Evolutionary conservation across 53 echinoderm and acorn worm species (phyloP).

Genomic region (Echinarachnius parma): DNA sequence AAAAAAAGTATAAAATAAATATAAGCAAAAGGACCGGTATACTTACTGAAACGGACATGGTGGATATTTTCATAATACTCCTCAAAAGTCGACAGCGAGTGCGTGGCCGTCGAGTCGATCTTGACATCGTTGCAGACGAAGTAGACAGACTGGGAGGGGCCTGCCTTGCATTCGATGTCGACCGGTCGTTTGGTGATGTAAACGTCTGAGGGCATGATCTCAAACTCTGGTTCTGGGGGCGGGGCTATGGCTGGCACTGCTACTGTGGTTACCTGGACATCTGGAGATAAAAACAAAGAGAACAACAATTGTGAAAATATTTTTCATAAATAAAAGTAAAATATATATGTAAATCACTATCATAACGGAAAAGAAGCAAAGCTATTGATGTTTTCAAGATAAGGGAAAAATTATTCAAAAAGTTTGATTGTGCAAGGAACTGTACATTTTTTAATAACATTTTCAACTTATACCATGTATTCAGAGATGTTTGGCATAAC

Average conservation of each 20-base stretch:
- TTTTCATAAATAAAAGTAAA: too few relatives aligned
- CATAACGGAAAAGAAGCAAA: too few relatives aligned
- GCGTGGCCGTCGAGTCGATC: background rate
- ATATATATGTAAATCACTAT: too few relatives aligned
- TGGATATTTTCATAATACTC: conserved; percentile 12
- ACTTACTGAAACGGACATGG: conserved; percentile 1
- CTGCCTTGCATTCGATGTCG: conserved; percentile 64
- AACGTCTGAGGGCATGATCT: conserved; percentile 59
- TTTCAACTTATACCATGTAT: too few relatives aligned
- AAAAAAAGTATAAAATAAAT: too few relatives aligned
- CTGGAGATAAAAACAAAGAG: background rate
- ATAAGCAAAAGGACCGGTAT: too few relatives aligned
- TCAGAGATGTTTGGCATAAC: too few relatives aligned
- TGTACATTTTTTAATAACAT: too few relatives aligned
- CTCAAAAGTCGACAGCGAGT: conserved; percentile 21
- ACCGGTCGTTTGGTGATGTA: conserved; percentile 71
- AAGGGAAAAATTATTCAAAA: too few relatives aligned
- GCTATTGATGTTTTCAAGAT: too few relatives aligned
- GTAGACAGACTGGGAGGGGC: conserved; percentile 58
- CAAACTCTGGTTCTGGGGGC: conserved; percentile 53
- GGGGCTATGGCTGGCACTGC: background rate
- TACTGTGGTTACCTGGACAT: background rate
- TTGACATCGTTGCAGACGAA: conserved; percentile 66
- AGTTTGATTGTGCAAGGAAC: too few relatives aligned
- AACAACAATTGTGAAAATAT: too few relatives aligned